phyloP scores from a whole-genome alignment of 1,140 invertebrate genomes.

The Argopecten irradians region DNA sequence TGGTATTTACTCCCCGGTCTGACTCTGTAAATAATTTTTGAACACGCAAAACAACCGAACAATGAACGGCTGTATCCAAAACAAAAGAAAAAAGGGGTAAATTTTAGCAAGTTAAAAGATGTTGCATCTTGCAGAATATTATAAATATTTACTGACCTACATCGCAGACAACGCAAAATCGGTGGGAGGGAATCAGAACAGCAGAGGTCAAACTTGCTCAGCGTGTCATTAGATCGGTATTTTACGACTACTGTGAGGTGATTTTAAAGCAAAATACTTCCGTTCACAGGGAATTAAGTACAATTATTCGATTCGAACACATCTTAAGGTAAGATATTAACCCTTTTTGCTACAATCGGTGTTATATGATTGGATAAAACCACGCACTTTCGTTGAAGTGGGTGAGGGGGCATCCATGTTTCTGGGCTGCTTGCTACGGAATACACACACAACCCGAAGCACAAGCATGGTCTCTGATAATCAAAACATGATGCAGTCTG shows the following conservation, averaged over 20 bases:
- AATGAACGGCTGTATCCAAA: too few relatives aligned
- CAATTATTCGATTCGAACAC: slow-evolving; percentile 16
- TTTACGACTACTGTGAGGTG: not conserved
- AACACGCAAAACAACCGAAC: too few relatives aligned
- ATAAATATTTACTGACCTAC: not conserved
- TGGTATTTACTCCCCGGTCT: not conserved
- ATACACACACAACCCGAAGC: slow-evolving; percentile 14
- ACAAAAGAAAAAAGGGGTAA: not conserved
- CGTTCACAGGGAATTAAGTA: slow-evolving; percentile 16
- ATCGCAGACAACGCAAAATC: not conserved
- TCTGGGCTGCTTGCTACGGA: not conserved
- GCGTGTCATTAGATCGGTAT: slow-evolving; percentile 15
- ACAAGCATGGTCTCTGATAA: slow-evolving; percentile 15
- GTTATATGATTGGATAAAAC: not conserved
- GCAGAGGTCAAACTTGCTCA: slow-evolving; percentile 14
- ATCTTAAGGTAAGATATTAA: slow-evolving; percentile 11
- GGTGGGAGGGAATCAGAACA: not conserved
- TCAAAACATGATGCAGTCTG: slow-evolving; percentile 11
- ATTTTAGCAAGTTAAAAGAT: not conserved
- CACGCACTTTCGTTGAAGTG: not conserved
- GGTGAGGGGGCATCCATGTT: slow-evolving; percentile 12
- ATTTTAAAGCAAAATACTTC: slow-evolving; percentile 23
- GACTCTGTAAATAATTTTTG: too few relatives aligned
- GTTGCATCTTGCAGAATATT: not conserved
- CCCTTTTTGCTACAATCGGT: not conserved